Percentiles rank a stretch among this genome's conserved stretches.
phyloP scores from a whole-genome alignment of 2,113 vertebrate species.

The Nansenia antarctica region DNA sequence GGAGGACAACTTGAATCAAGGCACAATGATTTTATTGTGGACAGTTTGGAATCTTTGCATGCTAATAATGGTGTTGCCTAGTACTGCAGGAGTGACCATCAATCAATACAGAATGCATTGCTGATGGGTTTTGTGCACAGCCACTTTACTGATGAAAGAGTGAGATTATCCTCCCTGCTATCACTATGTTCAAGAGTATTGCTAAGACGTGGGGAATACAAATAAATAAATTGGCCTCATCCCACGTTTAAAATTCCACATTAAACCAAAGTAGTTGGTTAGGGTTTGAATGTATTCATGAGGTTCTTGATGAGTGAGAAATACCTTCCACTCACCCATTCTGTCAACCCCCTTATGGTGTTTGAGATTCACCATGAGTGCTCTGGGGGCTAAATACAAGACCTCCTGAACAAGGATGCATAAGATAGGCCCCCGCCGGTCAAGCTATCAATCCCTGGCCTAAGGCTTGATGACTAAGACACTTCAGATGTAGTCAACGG shows the following conservation, averaged over 20 bases:
- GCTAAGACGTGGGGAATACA: constrained; percentile 70
- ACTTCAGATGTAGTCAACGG: constrained; percentile 77
- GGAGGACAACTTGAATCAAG: constrained; percentile 67
- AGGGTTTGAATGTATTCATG: constrained; percentile 78
- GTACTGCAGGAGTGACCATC: constrained; percentile 70
- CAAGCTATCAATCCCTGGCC: constrained; percentile 78
- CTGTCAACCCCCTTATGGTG: constrained; percentile 74
- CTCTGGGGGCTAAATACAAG: constrained; percentile 74
- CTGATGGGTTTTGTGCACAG: constrained; percentile 69
- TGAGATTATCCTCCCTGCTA: constrained; percentile 70
- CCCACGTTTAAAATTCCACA: constrained; percentile 75
- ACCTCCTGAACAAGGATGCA: constrained; percentile 77
- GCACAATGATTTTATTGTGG: constrained; percentile 77
- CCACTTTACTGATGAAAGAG: constrained; percentile 80
- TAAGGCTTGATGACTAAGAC: constrained; percentile 76
- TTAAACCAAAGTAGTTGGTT: constrained; percentile 77
- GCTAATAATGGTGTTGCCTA: constrained; percentile 75
- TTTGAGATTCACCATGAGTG: constrained; percentile 76
- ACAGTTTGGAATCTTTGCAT: constrained; percentile 71
- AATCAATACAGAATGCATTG: constrained; percentile 77
- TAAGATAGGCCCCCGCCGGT: constrained; percentile 76
- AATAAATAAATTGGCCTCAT: constrained; percentile 79
- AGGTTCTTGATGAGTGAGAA: constrained; percentile 65
- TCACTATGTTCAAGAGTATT: constrained; percentile 69
- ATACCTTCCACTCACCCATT: constrained; percentile 74